Percentiles rank a stretch among this genome's conserved stretches.
Conservation (phyloP, 2,888 invertebrate genomes). For the Volucella bombylans region DNA sequence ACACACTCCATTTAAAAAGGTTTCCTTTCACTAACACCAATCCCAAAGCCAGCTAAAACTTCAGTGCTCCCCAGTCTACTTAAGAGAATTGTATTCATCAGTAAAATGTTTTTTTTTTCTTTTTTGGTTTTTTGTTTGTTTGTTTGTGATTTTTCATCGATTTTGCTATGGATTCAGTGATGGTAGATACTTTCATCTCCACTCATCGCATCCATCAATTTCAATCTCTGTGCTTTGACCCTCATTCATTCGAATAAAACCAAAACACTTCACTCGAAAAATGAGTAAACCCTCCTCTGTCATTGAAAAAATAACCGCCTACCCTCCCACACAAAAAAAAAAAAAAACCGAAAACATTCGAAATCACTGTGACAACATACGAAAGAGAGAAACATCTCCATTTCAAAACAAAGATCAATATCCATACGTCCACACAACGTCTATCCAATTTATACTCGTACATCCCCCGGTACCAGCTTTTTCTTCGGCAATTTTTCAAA, state of each 20-base stretch:
- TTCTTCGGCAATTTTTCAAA: slow-evolving; percentile 67
- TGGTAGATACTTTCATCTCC: slow-evolving; percentile 9
- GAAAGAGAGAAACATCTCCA: slow-evolving; percentile 64
- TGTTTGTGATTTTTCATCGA: slow-evolving; percentile 31
- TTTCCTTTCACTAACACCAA: too few relatives aligned
- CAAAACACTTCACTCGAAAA: slow-evolving; percentile 49
- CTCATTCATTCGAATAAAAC: slow-evolving; percentile 49
- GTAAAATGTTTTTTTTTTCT: too few relatives aligned
- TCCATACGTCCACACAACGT: slow-evolving; percentile 69
- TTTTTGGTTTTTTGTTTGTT: too few relatives aligned
- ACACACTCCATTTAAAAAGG: too few relatives aligned
- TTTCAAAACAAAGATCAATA: slow-evolving; percentile 73
- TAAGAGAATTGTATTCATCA: too few relatives aligned
- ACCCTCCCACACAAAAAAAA: neutral
- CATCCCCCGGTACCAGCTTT: slow-evolving; percentile 7
- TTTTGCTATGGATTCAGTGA: slow-evolving; percentile 27
- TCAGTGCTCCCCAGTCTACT: too few relatives aligned
- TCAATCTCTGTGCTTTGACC: slow-evolving; percentile 60
- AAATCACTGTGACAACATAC: slow-evolving; percentile 55
- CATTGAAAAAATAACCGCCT: neutral
- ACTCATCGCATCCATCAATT: slow-evolving; percentile 53
- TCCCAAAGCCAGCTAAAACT: too few relatives aligned
- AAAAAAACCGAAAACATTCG: neutral
- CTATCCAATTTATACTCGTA: slow-evolving; percentile 50
- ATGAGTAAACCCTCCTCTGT: slow-evolving; percentile 36